Percentiles rank a stretch among this genome's conserved stretches.
phyloP scores from a whole-genome alignment of 2,888 invertebrate species.

The Clanis bilineata region DNA sequence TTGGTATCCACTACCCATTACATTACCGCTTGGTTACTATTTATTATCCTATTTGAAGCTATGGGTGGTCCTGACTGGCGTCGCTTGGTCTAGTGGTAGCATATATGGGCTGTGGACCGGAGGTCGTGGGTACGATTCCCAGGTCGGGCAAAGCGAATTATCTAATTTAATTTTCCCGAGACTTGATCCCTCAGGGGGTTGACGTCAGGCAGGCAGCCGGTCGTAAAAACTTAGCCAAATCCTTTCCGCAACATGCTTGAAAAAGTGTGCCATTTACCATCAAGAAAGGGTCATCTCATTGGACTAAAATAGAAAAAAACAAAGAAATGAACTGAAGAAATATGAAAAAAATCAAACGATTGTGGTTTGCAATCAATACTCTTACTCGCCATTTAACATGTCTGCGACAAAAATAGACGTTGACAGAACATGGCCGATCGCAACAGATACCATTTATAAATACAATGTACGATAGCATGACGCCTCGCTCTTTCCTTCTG shows the following conservation, averaged over 20 bases:
- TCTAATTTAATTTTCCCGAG: no score
- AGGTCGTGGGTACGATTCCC: no score
- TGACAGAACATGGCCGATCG: constrained; percentile 3
- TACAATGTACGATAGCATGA: not conserved
- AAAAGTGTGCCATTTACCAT: no score
- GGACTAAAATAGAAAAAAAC: not conserved
- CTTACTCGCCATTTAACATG: constrained; percentile 2
- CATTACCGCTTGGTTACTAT: not conserved
- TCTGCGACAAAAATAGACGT: constrained; percentile 6
- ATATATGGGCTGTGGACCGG: no score
- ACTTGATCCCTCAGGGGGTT: no score
- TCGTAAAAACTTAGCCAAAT: no score
- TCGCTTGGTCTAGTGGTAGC: no score
- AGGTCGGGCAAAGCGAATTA: no score
- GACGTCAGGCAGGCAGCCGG: no score
- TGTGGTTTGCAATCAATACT: not conserved
- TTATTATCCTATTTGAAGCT: not conserved
- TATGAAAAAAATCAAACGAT: no score
- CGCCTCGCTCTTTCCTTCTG: not conserved
- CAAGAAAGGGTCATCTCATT: no score
- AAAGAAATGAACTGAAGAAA: not conserved
- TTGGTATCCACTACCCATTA: not conserved
- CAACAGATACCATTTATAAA: constrained; percentile 1
- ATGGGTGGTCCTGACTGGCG: not conserved
- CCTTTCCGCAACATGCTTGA: no score